These are phyloP conservation scores for Lamellibrachia columna DNA, from an alignment of 2,888 invertebrate genomes.

Conservation along the genomic window DNA sequence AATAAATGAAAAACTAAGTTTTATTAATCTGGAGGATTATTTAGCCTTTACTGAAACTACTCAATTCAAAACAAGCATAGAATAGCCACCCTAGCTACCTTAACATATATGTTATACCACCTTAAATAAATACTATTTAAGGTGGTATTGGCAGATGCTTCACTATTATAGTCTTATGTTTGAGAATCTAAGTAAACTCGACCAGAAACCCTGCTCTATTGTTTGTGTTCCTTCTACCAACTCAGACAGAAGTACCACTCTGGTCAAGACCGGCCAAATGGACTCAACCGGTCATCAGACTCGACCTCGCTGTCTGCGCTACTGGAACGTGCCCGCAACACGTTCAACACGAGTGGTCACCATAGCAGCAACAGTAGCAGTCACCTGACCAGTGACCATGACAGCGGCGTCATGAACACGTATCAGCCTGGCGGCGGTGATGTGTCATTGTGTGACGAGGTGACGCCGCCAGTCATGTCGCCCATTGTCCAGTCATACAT, in stretches of 20 bases:
- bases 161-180: too few species aligned
- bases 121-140: too few species aligned
- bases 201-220: neutral
- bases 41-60: too few species aligned
- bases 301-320: constrained; percentile 27
- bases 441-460: constrained; percentile 31
- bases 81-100: too few species aligned
- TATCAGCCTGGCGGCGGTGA: constrained; percentile 26
- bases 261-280: constrained; percentile 32
- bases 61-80: too few species aligned
- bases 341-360: constrained; percentile 17
- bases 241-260: constrained; percentile 34
- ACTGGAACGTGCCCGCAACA: constrained; percentile 32
- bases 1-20: too few species aligned
- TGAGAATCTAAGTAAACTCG: too few species aligned
- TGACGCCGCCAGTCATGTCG: constrained; percentile 31
- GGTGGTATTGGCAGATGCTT: too few species aligned
- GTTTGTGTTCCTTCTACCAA: neutral
- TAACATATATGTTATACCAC: too few species aligned
- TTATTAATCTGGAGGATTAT: too few species aligned
- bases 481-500: constrained; percentile 37
- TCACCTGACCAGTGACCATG: constrained; percentile 34
- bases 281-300: constrained; percentile 31
- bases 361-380: constrained; percentile 24
- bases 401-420: constrained; percentile 35